phyloP scores from a whole-genome alignment of 2,797 vertebrate genomes.

The Diceros bicornis region DNA sequence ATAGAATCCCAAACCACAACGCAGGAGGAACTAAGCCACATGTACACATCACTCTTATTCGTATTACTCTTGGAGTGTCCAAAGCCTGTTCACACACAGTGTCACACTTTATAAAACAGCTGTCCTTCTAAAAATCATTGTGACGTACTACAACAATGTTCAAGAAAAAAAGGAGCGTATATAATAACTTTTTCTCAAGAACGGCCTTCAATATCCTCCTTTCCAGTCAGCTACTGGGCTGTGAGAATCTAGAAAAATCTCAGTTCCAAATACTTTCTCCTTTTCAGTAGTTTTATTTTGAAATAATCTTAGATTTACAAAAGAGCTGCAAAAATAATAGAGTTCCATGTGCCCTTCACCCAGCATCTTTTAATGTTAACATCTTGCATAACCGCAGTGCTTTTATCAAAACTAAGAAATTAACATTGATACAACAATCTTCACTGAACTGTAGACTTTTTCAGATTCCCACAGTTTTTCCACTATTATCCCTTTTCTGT shows the following conservation, averaged over 20 bases:
- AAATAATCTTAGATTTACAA: neutral
- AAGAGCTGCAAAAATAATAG: neutral
- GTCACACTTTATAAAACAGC: too few species aligned
- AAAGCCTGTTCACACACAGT: neutral
- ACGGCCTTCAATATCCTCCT: neutral
- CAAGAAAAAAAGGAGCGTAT: too few species aligned
- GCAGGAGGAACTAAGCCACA: neutral
- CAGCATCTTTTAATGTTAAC: neutral
- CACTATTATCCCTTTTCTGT: neutral
- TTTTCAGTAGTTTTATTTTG: neutral
- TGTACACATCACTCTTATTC: neutral
- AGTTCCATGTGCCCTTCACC: neutral
- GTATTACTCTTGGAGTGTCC: neutral
- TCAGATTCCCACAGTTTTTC: neutral
- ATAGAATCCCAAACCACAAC: neutral
- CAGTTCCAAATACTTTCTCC: neutral
- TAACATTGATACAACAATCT: neutral
- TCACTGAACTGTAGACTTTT: neutral
- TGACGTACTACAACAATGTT: too few species aligned
- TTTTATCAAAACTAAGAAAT: neutral
- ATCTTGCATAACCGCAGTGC: neutral
- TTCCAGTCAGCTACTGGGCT: neutral
- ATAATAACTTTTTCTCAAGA: neutral
- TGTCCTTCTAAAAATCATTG: too few species aligned
- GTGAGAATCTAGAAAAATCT: neutral